phyloP scores from a whole-genome alignment of 2,888 invertebrate species.

The Globia sparganii region DNA sequence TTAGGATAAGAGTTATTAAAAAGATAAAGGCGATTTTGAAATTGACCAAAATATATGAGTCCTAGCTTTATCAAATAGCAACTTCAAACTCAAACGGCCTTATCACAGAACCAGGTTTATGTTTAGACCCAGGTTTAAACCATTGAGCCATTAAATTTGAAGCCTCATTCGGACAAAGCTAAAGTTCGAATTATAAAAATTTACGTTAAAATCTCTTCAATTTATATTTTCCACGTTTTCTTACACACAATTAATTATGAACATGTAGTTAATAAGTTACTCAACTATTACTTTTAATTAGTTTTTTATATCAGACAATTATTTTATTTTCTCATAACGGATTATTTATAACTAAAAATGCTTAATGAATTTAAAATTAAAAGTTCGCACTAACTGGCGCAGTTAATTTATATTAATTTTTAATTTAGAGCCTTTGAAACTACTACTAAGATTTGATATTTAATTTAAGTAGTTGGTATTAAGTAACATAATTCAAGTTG shows the following conservation, averaged over 20 bases:
- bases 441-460: conserved; percentile 10
- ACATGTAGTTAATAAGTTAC: neutral
- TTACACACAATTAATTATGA: neutral
- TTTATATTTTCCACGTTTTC: no score
- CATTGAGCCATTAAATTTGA: no score
- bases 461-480: conserved; percentile 33
- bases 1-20: neutral
- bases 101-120: no score
- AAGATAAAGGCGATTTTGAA: neutral
- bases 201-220: no score
- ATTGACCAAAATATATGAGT: no score
- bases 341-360: conserved; percentile 3
- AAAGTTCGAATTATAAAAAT: no score
- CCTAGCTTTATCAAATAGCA: neutral
- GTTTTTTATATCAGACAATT: neutral
- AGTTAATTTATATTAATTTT: conserved; percentile 3
- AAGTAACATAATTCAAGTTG: conserved; percentile 30
- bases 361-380: conserved; percentile 12
- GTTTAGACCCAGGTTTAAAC: no score
- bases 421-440: conserved; percentile 7
- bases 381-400: neutral
- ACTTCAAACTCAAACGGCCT: no score
- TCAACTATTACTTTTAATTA: conserved; percentile 12
- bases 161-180: no score
- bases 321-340: neutral